Evolutionary conservation across 2,888 invertebrate genomes (phyloP).

Genomic region (Nephrotoma appendiculata): DNA sequence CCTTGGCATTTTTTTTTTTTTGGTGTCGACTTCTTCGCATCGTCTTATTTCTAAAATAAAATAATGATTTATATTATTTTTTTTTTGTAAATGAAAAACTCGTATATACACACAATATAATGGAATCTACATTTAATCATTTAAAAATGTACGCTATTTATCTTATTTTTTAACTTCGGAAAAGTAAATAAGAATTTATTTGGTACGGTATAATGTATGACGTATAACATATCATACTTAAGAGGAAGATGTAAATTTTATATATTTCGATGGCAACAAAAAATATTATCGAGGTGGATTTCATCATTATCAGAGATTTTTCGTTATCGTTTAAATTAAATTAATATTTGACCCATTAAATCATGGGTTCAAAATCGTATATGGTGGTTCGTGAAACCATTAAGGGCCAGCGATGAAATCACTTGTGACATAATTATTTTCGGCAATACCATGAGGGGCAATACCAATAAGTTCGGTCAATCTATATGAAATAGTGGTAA

Average conservation of each 20-base stretch:
- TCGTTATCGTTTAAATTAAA: no score
- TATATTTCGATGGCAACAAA: no score
- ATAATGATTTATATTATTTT: neutral
- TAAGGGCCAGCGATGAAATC: no score
- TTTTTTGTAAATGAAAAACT: neutral
- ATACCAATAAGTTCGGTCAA: no score
- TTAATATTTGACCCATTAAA: no score
- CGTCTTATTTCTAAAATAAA: neutral
- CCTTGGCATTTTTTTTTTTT: neutral
- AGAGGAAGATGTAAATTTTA: neutral
- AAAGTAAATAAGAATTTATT: neutral
- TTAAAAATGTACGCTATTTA: neutral
- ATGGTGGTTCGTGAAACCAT: no score
- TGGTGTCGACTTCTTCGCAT: neutral
- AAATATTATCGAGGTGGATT: no score
- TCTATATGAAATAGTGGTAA: no score
- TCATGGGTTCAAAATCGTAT: no score
- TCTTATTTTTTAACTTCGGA: neutral
- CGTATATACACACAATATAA: neutral
- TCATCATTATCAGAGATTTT: no score
- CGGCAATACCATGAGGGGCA: no score
- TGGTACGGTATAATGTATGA: neutral
- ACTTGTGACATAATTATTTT: no score
- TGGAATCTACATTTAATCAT: neutral
- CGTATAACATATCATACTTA: neutral